A percentile compares a stretch with the other conserved stretches of the same genome.
Evolutionary conservation across 2,797 vertebrate genomes (phyloP).

Genomic region (Labeo calbasu): DNA sequence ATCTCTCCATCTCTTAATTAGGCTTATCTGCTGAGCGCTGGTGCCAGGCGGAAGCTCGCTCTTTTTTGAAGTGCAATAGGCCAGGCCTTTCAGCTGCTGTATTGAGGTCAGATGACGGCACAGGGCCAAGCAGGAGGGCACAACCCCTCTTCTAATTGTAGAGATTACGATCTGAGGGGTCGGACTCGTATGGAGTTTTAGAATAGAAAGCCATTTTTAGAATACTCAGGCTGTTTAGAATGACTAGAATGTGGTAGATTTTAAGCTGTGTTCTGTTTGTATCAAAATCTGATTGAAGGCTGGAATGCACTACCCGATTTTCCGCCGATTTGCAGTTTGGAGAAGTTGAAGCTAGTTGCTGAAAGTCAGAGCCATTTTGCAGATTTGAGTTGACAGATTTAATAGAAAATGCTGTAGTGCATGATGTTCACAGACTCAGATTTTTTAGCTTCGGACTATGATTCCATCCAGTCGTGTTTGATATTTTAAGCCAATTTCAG

Average conservation of each 20-base stretch:
- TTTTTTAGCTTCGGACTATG: too few relatives aligned
- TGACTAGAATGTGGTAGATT: not conserved
- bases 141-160: conserved; percentile 26
- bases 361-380: too few relatives aligned
- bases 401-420: too few relatives aligned
- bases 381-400: too few relatives aligned
- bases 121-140: not conserved
- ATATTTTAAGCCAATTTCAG: too few relatives aligned
- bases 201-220: conserved; percentile 5
- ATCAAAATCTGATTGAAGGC: not conserved
- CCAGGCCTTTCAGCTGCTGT: conserved; percentile 21
- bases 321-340: too few relatives aligned
- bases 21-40: conserved; percentile 34
- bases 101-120: conserved; percentile 40
- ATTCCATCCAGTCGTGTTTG: too few relatives aligned
- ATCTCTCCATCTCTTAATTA: conserved; percentile 52
- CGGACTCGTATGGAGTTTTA: not conserved
- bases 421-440: too few relatives aligned
- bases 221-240: not conserved
- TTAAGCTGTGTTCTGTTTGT: not conserved
- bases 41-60: conserved; percentile 37
- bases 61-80: conserved; percentile 45
- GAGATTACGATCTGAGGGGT: conserved; percentile 15
- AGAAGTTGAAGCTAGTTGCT: too few relatives aligned
- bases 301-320: too few relatives aligned